phyloP scores from a whole-genome alignment of 2,888 invertebrate genomes.

The Lycaena phlaeas region DNA sequence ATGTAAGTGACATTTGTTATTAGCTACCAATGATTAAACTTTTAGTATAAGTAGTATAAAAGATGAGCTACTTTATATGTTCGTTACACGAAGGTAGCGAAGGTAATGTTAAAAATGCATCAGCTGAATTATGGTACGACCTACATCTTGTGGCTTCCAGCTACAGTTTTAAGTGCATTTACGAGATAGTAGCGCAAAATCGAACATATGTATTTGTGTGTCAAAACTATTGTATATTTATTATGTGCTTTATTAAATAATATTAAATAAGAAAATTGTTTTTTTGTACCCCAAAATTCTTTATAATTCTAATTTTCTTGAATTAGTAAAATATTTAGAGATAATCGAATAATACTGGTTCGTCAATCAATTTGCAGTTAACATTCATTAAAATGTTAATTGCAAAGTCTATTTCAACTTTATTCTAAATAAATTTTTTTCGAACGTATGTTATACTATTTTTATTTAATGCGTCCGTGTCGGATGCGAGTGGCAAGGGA shows the following conservation, averaged over 20 bases:
- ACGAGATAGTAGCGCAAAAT: conserved; percentile 11
- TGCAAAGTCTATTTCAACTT: too few species aligned
- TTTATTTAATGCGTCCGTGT: too few species aligned
- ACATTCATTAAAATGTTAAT: too few species aligned
- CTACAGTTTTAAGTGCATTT: conserved; percentile 17
- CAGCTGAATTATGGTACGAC: conserved; percentile 14
- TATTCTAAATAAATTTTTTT: too few species aligned
- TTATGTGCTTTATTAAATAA: conserved; percentile 3
- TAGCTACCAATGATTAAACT: background rate
- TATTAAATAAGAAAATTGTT: background rate
- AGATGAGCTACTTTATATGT: background rate
- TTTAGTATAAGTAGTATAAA: background rate
- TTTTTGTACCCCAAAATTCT: too few species aligned
- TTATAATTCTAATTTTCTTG: too few species aligned
- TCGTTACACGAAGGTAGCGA: background rate
- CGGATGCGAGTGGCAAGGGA: too few species aligned
- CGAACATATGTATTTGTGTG: conserved; percentile 11
- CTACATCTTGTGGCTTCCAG: conserved; percentile 13
- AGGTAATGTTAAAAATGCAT: conserved; percentile 18
- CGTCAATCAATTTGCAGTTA: too few species aligned
- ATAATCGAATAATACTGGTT: too few species aligned
- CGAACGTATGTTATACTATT: too few species aligned
- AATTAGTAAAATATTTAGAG: too few species aligned
- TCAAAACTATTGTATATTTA: conserved; percentile 7
- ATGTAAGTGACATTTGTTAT: background rate